These are phyloP conservation scores for Brachionus paranguensis DNA, from an alignment of 1,140 invertebrate genomes.

Conservation along the genomic window DNA sequence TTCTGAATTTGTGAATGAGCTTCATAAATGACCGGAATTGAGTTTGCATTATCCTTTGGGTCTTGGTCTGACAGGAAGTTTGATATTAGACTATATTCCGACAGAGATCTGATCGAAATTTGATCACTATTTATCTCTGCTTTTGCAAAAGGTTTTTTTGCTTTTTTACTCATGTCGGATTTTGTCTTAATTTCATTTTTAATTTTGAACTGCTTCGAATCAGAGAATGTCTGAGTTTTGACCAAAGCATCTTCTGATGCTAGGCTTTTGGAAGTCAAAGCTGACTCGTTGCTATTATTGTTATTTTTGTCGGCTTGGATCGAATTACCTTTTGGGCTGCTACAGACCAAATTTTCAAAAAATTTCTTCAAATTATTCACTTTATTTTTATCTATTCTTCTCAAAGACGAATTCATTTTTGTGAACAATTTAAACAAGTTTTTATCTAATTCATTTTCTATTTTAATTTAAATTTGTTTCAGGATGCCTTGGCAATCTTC, in stretches of 20 bases:
- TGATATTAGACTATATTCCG: background rate
- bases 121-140: background rate
- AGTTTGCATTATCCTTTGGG: background rate
- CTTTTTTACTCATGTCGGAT: background rate
- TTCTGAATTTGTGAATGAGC: background rate
- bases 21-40: background rate
- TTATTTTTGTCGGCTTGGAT: background rate
- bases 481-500: background rate
- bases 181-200: background rate
- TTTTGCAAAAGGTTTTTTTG: background rate
- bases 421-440: background rate
- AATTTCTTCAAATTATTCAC: slow-evolving; percentile 8
- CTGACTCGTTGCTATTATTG: background rate
- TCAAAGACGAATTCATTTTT: slow-evolving; percentile 24
- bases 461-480: background rate
- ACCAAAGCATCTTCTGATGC: background rate
- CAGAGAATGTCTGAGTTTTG: background rate
- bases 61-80: background rate
- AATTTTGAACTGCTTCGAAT: background rate
- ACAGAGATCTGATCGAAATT: background rate
- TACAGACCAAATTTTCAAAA: slow-evolving; percentile 13
- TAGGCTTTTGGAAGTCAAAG: background rate
- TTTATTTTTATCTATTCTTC: slow-evolving; percentile 13
- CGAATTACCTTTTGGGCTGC: background rate
- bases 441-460: background rate